Evolutionary conservation across 2,797 vertebrate genomes (phyloP).

Genomic region (Agapornis canus): DNA sequence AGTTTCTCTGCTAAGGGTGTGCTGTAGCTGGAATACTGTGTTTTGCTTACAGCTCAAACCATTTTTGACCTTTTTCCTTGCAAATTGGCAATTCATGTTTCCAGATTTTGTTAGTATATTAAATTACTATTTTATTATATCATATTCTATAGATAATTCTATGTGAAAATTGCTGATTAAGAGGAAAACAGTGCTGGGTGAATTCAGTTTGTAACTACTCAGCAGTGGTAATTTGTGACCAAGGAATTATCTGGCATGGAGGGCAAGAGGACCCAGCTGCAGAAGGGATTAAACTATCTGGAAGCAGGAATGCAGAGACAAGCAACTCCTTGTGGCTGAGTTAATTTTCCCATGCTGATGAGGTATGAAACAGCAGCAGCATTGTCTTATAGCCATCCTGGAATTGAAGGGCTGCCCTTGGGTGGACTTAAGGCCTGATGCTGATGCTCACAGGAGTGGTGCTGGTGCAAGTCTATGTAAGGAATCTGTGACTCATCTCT

Average conservation of each 20-base stretch:
- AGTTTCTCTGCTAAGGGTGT: background rate
- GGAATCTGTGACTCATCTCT: background rate
- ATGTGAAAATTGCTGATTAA: background rate
- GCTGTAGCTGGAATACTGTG: background rate
- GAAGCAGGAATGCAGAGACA: background rate
- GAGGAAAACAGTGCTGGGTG: background rate
- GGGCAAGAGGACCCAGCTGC: background rate
- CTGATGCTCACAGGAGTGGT: background rate
- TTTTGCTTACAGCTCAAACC: background rate
- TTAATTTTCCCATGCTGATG: background rate
- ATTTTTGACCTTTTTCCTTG: background rate
- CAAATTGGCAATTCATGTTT: background rate
- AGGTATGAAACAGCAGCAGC: fast-evolving
- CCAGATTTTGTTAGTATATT: background rate
- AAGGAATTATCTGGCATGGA: background rate
- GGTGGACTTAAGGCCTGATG: fast-evolving
- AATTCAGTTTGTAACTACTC: background rate
- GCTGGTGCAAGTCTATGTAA: background rate
- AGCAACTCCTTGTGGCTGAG: background rate
- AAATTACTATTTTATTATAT: background rate
- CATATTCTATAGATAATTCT: background rate
- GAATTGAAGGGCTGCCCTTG: background rate
- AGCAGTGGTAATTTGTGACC: background rate
- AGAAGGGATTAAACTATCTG: background rate
- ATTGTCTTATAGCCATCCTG: fast-evolving